Evolutionary conservation across 2,797 vertebrate genomes (phyloP).

Genomic region (Alauda arvensis): DNA sequence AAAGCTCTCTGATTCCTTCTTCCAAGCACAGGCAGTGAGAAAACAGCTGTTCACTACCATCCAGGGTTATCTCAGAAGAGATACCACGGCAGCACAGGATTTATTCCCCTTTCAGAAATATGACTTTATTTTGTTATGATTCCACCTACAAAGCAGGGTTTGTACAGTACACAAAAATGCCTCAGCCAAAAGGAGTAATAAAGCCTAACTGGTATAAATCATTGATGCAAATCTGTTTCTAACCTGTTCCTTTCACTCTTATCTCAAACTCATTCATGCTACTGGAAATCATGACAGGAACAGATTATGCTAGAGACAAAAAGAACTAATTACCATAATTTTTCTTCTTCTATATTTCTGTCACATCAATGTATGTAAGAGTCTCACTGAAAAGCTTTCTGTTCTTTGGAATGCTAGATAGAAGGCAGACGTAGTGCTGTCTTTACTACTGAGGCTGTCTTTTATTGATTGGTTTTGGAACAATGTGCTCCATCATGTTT

Average conservation of each 20-base stretch:
- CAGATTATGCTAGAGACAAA: not conserved
- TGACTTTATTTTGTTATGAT: not conserved
- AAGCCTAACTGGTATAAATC: not conserved
- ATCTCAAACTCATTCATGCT: not conserved
- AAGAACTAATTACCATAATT: not conserved
- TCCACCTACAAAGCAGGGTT: not conserved
- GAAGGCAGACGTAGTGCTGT: not conserved
- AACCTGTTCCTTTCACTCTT: not conserved
- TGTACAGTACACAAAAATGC: not conserved
- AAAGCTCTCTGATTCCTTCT: too few relatives aligned
- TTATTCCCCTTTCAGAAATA: slow-evolving; percentile 25
- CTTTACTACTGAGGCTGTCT: not conserved
- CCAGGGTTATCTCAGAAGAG: too few relatives aligned
- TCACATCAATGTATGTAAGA: not conserved
- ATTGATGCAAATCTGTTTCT: not conserved
- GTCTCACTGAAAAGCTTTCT: not conserved
- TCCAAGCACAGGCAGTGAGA: too few relatives aligned
- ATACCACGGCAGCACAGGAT: too few relatives aligned
- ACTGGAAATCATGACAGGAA: not conserved
- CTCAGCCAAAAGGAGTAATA: not conserved
- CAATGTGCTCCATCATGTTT: not conserved
- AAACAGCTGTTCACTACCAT: too few relatives aligned
- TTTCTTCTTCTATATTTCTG: not conserved
- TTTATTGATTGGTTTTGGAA: not conserved
- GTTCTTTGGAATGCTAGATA: not conserved